Base-by-base conservation (phyloP, 1,140 invertebrate species). In the Scylla paramamosain region DNA sequence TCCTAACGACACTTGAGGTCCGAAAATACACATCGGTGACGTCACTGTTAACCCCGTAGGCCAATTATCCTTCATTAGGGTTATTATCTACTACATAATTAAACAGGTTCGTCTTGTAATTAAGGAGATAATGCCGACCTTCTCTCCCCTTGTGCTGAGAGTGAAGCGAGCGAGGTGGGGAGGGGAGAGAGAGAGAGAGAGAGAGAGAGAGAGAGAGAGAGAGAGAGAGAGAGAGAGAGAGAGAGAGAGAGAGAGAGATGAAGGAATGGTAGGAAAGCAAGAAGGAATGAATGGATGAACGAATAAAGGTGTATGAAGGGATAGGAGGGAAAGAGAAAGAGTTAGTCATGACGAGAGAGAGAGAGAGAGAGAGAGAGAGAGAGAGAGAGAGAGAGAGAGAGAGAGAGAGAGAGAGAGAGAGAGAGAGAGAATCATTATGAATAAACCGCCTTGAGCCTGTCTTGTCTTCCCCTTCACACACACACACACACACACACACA, bases 301-400 rank as follows among this genome's bases (percentile, higher is more conserved):
- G 67, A n/a, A n/a, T 0, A n/a, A 77, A 77, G n/a, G 25, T 20
- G n/a, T 2, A 77, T 7, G 25, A 77, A 77, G 67, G n/a, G 77
- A 46, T 67, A 31, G 16, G 82, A 28, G 92, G 46, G 29, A 28
- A 82, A 83, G 93, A 94, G 86, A 77, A 8, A 29, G 86, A 87
- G 20, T 77, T 77, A n/a, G 67, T 77, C 67, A 77, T 77, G 16
- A 29, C 4, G 90, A 77, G n/a, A 77, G 90, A 77, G 59, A 91
- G 48, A 67, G 31, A n/a, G 45, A 52, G 45, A 59, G 48, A 93
- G 92, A 52, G 45, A 92, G 48, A 82, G 77, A 48, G 83, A 87
- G 83, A 48, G 31, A 93, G 84, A 87, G 93, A 87, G 84, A 52
- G 93, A 93, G 82, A n/a, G 93, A 31, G 31, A 39, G 10, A 20